Conservation (phyloP, 37 sponge, comb jelly and placozoan genomes). For the Chondrosia reniformis region DNA sequence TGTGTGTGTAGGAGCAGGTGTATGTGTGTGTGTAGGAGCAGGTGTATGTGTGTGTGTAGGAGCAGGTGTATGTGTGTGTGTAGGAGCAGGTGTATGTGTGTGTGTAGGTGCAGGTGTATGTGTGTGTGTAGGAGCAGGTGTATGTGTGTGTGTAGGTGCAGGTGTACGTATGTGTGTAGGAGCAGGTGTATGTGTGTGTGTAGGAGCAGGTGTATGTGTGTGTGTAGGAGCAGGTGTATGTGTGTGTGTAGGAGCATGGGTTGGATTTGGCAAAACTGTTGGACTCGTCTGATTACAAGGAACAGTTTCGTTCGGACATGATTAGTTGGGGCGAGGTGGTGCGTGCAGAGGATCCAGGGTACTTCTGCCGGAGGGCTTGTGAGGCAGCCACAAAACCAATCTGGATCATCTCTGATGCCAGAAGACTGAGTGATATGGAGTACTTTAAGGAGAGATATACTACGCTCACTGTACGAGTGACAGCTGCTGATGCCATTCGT, state of each 20-base stretch:
- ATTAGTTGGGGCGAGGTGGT: slow-evolving; percentile 81
- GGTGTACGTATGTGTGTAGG: too few relatives aligned
- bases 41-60: not conserved
- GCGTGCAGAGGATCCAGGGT: slow-evolving; percentile 58
- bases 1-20: not conserved
- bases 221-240: not conserved
- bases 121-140: not conserved
- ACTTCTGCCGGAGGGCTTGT: slow-evolving; percentile 83
- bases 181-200: not conserved
- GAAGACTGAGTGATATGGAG: slow-evolving; percentile 76
- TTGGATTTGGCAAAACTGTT: slow-evolving; percentile 70
- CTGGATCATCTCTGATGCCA: slow-evolving; percentile 85
- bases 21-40: not conserved
- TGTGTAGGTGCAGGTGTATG: too few relatives aligned
- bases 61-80: too few relatives aligned
- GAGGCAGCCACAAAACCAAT: slow-evolving; percentile 44
- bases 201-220: not conserved
- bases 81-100: not conserved
- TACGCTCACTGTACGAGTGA: slow-evolving; percentile 50
- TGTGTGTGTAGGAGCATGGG: slow-evolving; percentile 53
- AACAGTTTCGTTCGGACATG: slow-evolving; percentile 82
- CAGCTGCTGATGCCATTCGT: slow-evolving; percentile 61
- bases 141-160: not conserved
- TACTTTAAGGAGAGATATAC: slow-evolving; percentile 60
- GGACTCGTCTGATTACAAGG: slow-evolving; percentile 83